A percentile compares a stretch with the other conserved stretches of the same genome.
Evolutionary conservation across 2,797 vertebrate species (phyloP).

Genomic region (Sitta carolinensis): DNA sequence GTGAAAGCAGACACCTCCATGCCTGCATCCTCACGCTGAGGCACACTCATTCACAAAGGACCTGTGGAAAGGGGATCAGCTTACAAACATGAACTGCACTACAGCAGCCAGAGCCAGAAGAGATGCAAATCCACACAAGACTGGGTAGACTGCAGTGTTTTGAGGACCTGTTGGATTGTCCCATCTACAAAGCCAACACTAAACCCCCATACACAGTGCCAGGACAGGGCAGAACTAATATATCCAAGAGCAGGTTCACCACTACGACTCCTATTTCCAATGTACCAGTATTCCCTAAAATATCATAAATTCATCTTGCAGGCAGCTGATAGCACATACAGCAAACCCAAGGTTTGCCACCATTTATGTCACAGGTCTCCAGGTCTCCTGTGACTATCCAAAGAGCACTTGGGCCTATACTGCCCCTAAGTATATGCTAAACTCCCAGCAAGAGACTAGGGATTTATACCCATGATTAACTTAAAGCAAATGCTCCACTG

Average conservation of each 20-base stretch:
- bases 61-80: rapidly evolving
- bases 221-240: background rate
- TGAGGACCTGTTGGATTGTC: background rate
- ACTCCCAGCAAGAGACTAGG: background rate
- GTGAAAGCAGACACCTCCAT: background rate
- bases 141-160: background rate
- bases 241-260: background rate
- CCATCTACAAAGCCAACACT: background rate
- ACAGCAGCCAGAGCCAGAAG: background rate
- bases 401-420: background rate
- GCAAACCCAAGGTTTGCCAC: background rate
- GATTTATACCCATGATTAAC: background rate
- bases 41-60: background rate
- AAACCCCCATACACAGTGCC: rapidly evolving
- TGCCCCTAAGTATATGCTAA: background rate
- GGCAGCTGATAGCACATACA: background rate
- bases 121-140: background rate
- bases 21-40: background rate
- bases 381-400: background rate
- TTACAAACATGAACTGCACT: background rate
- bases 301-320: background rate
- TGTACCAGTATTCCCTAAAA: background rate
- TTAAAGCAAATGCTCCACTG: background rate
- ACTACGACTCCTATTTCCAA: background rate
- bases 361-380: background rate